Base-by-base conservation (phyloP, 2,797 vertebrate species). In the Falco biarmicus region DNA sequence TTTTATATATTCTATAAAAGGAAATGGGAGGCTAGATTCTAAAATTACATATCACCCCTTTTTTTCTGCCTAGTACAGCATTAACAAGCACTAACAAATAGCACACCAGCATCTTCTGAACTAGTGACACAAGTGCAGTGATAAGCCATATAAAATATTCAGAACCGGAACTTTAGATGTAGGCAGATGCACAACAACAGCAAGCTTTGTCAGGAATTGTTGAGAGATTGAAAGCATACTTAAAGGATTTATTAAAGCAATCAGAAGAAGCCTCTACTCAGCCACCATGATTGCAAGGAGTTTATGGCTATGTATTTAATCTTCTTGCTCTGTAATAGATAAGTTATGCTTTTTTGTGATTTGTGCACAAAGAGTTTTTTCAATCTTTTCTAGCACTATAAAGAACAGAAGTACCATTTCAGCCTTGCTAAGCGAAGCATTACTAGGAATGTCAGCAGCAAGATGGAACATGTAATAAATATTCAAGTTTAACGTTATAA, bases 201-300 rank as follows among this genome's bases (percentile, higher is more conserved):
- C 94, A 74, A 95, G 96, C 94, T 98, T 97, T 97, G 95, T 97
- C 96, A 98, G 97, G 97, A 98, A 96, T 96, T 29, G 19, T 6
- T 79, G 86, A 87, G 96, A 97, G 94, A 97, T 37, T 97, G 97
- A 98, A 97, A 97, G 86, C 96, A 81, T 84, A 95, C 96, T 97
- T 97, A 97, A 92, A 98, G 96, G 97, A 98, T 98, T 98, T 98
- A 98, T 98, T 97, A 97, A 97, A 98, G 97, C 96, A 97, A 98
- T 94, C 87, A 96, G 93, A 92, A 89, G 71, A 68, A 95, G 91
- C 91, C 88, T 96, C 57, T 60, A 91, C 92, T 95, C 91, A 95
- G 95, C 95, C 96, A 96, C 92, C 75, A 88, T 95, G 96, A 98
- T 97, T 98, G 97, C 76, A 86, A 94, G 95, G 95, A 97, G 93